phyloP scores from a whole-genome alignment of 2,888 invertebrate genomes.

The Acleris literana region DNA sequence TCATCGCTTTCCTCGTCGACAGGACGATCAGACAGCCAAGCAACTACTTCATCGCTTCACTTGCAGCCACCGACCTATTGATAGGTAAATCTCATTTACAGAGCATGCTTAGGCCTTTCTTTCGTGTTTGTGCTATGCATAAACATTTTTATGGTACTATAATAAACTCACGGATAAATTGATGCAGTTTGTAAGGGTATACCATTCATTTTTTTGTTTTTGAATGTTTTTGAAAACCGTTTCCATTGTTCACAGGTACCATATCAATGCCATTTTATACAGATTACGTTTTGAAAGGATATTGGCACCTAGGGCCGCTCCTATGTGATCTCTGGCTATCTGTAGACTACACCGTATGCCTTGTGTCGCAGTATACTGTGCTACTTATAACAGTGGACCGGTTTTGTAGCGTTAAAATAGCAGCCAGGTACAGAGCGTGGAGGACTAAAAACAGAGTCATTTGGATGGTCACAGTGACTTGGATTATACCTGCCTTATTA shows the following conservation, averaged over 20 bases:
- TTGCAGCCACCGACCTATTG: conserved; percentile 98
- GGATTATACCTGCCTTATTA: conserved; percentile 97
- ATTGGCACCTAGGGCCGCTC: conserved; percentile 98
- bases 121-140: too few relatives aligned
- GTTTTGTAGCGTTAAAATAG: conserved; percentile 99
- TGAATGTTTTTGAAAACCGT: conserved; percentile 3
- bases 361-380: conserved; percentile 99
- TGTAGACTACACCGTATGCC: conserved; percentile 99
- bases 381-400: conserved; percentile 98
- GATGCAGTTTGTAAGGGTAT: too few relatives aligned
- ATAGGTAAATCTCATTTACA: conserved; percentile 87
- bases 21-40: conserved; percentile 97
- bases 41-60: conserved; percentile 99
- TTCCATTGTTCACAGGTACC: conserved; percentile 86
- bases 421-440: conserved; percentile 98
- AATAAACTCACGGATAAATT: too few relatives aligned
- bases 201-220: not conserved
- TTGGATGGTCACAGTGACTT: conserved; percentile 97
- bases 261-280: conserved; percentile 99
- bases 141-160: too few relatives aligned
- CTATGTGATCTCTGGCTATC: conserved; percentile 99
- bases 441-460: conserved; percentile 96
- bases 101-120: not conserved
- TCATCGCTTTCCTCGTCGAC: conserved; percentile 97
- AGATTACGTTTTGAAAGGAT: conserved; percentile 97